A percentile compares a stretch with the other conserved stretches of the same genome.
Conservation (phyloP, 1,140 invertebrate genomes). For the Platorchestia sp. region DNA sequence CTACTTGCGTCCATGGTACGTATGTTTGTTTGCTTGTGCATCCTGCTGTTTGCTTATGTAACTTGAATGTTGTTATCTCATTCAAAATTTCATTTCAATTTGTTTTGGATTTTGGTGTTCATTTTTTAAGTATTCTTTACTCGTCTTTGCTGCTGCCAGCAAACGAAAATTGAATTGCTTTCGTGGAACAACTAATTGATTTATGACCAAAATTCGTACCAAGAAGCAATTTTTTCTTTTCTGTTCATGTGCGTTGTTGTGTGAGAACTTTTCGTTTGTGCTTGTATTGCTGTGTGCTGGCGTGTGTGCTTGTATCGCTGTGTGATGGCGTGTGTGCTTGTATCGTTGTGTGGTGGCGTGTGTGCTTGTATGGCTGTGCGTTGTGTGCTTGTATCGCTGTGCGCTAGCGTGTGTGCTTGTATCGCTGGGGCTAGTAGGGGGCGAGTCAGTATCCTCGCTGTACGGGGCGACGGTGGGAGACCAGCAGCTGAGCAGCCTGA, state of each 20-base stretch:
- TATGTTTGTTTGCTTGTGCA: not conserved
- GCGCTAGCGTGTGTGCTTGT: not conserved
- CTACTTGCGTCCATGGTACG: not conserved
- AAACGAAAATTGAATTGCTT: not conserved
- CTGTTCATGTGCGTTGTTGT: not conserved
- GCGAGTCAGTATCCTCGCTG: slow-evolving; percentile 23
- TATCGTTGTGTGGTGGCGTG: not conserved
- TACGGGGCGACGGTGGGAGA: slow-evolving; percentile 28
- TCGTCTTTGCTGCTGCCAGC: too few relatives aligned
- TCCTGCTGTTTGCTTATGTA: not conserved
- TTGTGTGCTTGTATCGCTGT: not conserved
- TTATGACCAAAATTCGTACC: not conserved
- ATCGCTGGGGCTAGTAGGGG: slow-evolving; percentile 3
- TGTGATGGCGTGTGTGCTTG: not conserved
- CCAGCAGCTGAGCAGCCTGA: not conserved
- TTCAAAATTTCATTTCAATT: not conserved
- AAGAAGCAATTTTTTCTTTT: not conserved
- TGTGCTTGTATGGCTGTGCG: not conserved
- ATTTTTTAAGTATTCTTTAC: too few relatives aligned
- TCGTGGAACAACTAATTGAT: not conserved
- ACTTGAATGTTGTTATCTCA: not conserved
- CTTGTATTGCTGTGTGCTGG: not conserved
- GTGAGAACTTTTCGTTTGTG: not conserved
- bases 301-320: not conserved
- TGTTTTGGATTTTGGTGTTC: not conserved